Conservation (phyloP, 1,140 invertebrate species). For the Drosophila quadrilineata region DNA sequence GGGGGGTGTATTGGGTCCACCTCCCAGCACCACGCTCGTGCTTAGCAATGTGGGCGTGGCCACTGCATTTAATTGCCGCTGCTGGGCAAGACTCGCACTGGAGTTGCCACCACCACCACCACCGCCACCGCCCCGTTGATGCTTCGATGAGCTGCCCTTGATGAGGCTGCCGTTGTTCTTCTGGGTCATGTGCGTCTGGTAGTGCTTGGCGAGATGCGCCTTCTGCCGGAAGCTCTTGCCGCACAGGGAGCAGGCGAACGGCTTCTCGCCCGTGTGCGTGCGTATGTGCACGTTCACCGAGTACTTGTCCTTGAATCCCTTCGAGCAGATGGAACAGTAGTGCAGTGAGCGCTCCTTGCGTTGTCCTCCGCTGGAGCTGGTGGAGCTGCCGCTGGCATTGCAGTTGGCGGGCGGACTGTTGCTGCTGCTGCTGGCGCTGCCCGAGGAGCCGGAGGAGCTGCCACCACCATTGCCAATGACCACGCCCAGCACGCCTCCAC, state of each 20-base stretch:
- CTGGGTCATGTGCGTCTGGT: conserved; percentile 95
- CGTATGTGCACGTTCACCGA: conserved; percentile 95
- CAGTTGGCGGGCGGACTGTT: conserved; percentile 62
- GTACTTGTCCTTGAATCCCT: conserved; percentile 96
- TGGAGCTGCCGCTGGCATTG: conserved; percentile 37
- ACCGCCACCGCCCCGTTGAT: conserved; percentile 43
- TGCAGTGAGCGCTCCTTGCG: conserved; percentile 92
- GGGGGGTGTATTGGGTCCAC: conserved; percentile 56
- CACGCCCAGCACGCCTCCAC: conserved; percentile 80
- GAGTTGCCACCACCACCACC: background rate
- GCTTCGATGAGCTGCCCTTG: conserved; percentile 64
- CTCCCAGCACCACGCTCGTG: conserved; percentile 54
- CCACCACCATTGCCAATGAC: conserved; percentile 49
- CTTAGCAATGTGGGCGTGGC: conserved; percentile 34
- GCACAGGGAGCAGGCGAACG: conserved; percentile 93
- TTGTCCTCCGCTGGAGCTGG: conserved; percentile 74
- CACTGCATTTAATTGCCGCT: conserved; percentile 42
- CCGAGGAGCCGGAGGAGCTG: conserved; percentile 55
- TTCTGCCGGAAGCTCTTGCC: conserved; percentile 97
- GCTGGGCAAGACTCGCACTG: conserved; percentile 27
- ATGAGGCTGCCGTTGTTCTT: conserved; percentile 83
- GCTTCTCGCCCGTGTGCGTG: conserved; percentile 93
- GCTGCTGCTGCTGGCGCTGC: conserved; percentile 70
- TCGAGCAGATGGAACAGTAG: conserved; percentile 95
- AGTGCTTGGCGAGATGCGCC: conserved; percentile 98